Evolutionary conservation across 1,140 invertebrate species (phyloP).

Genomic region (Drosophila burlai): DNA sequence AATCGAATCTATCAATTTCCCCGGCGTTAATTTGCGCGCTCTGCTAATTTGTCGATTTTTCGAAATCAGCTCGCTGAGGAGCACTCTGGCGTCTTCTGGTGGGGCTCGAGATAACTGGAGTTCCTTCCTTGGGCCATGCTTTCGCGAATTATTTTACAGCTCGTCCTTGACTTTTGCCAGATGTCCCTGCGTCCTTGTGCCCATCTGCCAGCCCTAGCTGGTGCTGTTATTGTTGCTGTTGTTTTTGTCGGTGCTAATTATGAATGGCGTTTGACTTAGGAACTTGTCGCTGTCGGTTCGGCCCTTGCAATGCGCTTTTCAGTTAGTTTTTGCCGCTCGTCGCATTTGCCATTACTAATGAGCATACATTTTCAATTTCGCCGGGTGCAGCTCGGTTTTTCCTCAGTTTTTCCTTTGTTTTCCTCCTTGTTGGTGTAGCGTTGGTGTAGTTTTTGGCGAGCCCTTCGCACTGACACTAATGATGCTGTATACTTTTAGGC

Average conservation of each 20-base stretch:
- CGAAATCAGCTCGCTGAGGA: conserved; percentile 58
- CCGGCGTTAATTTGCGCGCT: conserved; percentile 62
- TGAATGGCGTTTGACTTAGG: conserved; percentile 64
- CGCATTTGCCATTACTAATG: conserved; percentile 52
- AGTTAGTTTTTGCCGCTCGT: conserved; percentile 43
- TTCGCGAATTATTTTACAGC: conserved; percentile 36
- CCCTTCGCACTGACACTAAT: conserved; percentile 68
- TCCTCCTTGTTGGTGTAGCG: not conserved
- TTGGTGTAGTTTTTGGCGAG: conserved; percentile 30
- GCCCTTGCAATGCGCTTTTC: conserved; percentile 76
- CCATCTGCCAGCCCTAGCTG: conserved; percentile 5
- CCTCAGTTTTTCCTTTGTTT: conserved; percentile 12
- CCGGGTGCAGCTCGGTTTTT: conserved; percentile 19
- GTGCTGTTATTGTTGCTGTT: not conserved
- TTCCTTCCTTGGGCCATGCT: conserved; percentile 55
- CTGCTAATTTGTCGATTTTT: conserved; percentile 60
- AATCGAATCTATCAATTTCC: conserved; percentile 79
- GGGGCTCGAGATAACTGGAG: conserved; percentile 49
- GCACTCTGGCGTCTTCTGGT: conserved; percentile 53
- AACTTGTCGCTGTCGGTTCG: conserved; percentile 54
- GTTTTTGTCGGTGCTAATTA: conserved; percentile 37
- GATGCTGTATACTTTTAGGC: conserved; percentile 78
- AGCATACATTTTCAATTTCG: conserved; percentile 68
- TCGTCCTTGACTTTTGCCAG: conserved; percentile 64
- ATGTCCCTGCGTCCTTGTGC: conserved; percentile 20